Base-by-base conservation (phyloP, 2,888 invertebrate species). In the Euzophera pinguis region DNA sequence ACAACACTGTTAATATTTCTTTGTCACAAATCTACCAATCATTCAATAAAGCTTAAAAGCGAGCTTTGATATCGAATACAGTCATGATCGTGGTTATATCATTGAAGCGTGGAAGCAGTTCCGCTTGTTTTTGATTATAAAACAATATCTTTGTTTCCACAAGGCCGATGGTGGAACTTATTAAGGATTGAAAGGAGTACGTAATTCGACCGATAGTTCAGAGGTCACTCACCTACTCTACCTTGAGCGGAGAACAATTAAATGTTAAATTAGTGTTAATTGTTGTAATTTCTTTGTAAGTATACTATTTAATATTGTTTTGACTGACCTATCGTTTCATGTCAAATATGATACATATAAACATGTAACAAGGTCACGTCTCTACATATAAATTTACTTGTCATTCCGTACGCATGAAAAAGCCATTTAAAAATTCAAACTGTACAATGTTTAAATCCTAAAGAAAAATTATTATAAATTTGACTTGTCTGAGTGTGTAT, bases 161-260 rank as follows among this genome's bases (percentile, higher is more conserved):
- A 82, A 81, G 81, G 81, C 32, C 45, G 56, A 60, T 57, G 55
- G 53, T 61, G 59, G 58, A 63, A 70, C 63, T 58, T 38, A 34
- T 38, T 27, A 49, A 49, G 22, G 64, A 69, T 73, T 71, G 78
- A 80, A 83, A 81, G 73, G 73, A 63, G 64, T 45, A 43, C 13
- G 43, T 62, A 65, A 69, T 70, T 66, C 58, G 53, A 59, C 53
- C 54, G 45, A 62, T 63, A 69, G 82, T 78, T 81, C 84, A 81
- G 71, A 78, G 84, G 84, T 83, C 72, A 73, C 70, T 82, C 72
- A 81, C 79, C 78, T 63, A 65, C 61, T 56, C 51, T 66, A 60
- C 71, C 75, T 64, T 75, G 77, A 68, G 59, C 69, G 53, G 61
- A 56, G 55, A 47, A 53, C 64, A 57, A 71, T 73, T 71, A 65